These are phyloP conservation scores for Ochropacha duplaris DNA, from an alignment of 2,888 invertebrate species.

Conservation along the genomic window DNA sequence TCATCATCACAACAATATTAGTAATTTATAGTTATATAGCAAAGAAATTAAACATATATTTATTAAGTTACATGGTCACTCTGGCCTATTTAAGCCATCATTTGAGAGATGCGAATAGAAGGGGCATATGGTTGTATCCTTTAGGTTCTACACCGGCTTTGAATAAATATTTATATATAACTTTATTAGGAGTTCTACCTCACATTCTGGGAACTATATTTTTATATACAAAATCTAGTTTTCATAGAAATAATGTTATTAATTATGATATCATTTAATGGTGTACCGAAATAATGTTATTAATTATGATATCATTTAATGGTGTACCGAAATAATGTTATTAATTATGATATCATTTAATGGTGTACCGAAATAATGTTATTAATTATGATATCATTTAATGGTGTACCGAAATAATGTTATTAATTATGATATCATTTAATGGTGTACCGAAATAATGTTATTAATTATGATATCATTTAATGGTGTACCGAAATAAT, in stretches of 20 bases:
- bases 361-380: too few relatives aligned
- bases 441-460: too few relatives aligned
- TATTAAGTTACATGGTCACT: constrained; percentile 55
- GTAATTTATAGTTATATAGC: constrained; percentile 47
- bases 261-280: constrained; percentile 27
- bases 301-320: constrained; percentile 7
- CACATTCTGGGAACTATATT: constrained; percentile 46
- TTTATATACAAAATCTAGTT: constrained; percentile 36
- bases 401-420: too few relatives aligned
- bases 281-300: too few relatives aligned
- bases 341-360: too few relatives aligned
- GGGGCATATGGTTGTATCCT: constrained; percentile 69
- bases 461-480: too few relatives aligned
- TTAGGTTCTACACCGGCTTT: constrained; percentile 58
- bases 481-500: too few relatives aligned
- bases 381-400: too few relatives aligned
- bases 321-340: too few relatives aligned
- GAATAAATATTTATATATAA: constrained; percentile 48
- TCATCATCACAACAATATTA: constrained; percentile 37
- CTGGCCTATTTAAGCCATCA: constrained; percentile 66
- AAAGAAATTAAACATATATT: constrained; percentile 49
- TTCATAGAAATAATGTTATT: constrained; percentile 32
- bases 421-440: too few relatives aligned
- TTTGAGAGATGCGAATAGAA: constrained; percentile 59
- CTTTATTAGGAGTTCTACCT: constrained; percentile 48